These are phyloP conservation scores for Beroe forskalii DNA, from an alignment of 37 sponge, comb jelly and placozoan species.

Conservation along the genomic window DNA sequence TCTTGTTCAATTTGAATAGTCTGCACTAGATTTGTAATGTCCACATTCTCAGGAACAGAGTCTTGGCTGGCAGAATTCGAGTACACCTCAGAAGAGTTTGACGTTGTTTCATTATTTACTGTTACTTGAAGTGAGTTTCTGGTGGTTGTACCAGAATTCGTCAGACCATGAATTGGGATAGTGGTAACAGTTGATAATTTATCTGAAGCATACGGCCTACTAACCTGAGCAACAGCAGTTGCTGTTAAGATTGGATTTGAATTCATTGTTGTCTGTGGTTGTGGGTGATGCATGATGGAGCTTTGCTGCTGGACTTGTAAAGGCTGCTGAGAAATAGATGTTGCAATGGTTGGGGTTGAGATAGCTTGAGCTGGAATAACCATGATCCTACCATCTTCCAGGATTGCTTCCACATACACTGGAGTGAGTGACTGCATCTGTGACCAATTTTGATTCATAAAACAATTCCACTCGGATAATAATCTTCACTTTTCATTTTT, in stretches of 20 bases:
- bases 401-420: conserved; percentile 45
- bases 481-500: too few relatives aligned
- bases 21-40: conserved; percentile 29
- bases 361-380: conserved; percentile 28
- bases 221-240: neutral
- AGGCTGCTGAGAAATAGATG: conserved; percentile 15
- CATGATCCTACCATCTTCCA: conserved; percentile 50
- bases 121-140: conserved; percentile 15
- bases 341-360: neutral
- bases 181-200: neutral
- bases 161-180: neutral
- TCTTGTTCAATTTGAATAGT: conserved; percentile 8
- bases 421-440: neutral
- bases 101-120: neutral
- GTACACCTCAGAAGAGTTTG: neutral
- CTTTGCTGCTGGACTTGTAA: neutral
- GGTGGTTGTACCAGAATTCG: neutral
- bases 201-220: neutral
- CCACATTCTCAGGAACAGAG: neutral
- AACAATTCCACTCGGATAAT: too few relatives aligned
- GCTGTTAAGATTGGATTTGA: neutral
- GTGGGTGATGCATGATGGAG: neutral
- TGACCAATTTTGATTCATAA: neutral
- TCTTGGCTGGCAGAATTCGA: neutral
- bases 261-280: neutral